Base-by-base conservation (phyloP, 2,888 invertebrate species). In the Melolontha melolontha region DNA sequence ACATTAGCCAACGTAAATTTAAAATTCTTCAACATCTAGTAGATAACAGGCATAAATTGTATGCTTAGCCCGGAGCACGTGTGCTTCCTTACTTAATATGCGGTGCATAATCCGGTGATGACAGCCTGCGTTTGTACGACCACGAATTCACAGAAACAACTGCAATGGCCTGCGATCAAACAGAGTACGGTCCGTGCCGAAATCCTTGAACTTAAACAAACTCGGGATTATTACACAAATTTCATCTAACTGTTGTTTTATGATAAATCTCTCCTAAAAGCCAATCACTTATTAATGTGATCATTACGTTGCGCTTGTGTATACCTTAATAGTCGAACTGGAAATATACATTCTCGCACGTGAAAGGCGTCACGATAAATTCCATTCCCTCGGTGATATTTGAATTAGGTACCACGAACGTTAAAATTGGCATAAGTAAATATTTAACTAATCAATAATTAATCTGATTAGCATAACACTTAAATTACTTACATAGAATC, bases 201-300 rank as follows among this genome's bases (percentile, higher is more conserved):
- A 62, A 62, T 49, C 59, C 59, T 62, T 62, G 59, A 62, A 62
- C 59, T 62, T 62, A 47, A 62, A 41, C 57, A 42, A 57, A 62
- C 8, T 39, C 34, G 27, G 6, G 47, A 47, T 34, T 62, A 16
- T 34, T 62, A 62, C 34, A 62, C 59, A 62, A 47, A 62, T 47
- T 47, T 47, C 57, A 27, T 47, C 47, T 62, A 62, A 62, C 59
- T 47, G 47, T 62, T 62, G 14, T 62, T 49, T 47, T 17, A 62
- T 34, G 34, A 16, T 54, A 54, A 47, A 59, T 44, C 50, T 51
- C 50, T 39, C 50, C 41, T 8, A 39, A 34, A 49, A 47, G 6
- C 59, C 47, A 59, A 59, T 59, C 59, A 34, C 59, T 62, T 62
- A 62, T 62, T 62, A 47, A 62, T 47, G 59, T 42, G 59, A 62